These are phyloP conservation scores for Ornithoptera alexandrae DNA, from an alignment of 2,888 invertebrate genomes.

Conservation along the genomic window DNA sequence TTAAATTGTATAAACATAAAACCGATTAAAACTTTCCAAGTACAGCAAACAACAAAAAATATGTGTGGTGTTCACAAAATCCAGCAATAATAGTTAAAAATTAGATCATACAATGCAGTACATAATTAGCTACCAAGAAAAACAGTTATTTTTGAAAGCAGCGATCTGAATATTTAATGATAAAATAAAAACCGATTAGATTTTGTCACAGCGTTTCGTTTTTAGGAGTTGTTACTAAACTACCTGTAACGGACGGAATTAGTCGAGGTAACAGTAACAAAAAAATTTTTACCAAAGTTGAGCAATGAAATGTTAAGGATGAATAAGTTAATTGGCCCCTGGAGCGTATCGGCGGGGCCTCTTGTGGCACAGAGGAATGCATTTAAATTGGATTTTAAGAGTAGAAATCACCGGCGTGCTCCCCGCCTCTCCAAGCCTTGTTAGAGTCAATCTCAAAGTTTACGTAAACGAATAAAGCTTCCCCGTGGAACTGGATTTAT, in stretches of 20 bases:
- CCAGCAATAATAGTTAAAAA: no score
- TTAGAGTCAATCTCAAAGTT: constrained; percentile 79
- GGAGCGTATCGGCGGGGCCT: constrained; percentile 74
- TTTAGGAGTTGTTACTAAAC: background rate
- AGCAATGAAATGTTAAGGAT: constrained; percentile 79
- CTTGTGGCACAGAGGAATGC: constrained; percentile 80
- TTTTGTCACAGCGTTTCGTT: background rate
- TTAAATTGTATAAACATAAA: no score
- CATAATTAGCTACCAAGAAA: no score
- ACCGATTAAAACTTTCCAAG: no score
- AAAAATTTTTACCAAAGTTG: constrained; percentile 53
- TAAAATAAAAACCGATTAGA: no score
- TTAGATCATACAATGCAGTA: no score
- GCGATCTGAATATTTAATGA: no score
- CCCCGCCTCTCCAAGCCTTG: constrained; percentile 71
- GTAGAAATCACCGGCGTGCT: constrained; percentile 76
- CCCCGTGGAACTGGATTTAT: constrained; percentile 67
- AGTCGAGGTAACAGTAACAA: constrained; percentile 28
- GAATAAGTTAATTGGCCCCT: constrained; percentile 79
- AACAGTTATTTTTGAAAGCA: no score
- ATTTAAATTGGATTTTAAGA: constrained; percentile 81
- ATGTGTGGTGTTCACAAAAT: no score
- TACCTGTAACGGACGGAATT: constrained; percentile 13
- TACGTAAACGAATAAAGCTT: constrained; percentile 78
- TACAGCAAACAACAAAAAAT: no score